A percentile compares a stretch with the other conserved stretches of the same genome.
Conservation (phyloP, 2,797 vertebrate species). For the Margarornis squamiger region DNA sequence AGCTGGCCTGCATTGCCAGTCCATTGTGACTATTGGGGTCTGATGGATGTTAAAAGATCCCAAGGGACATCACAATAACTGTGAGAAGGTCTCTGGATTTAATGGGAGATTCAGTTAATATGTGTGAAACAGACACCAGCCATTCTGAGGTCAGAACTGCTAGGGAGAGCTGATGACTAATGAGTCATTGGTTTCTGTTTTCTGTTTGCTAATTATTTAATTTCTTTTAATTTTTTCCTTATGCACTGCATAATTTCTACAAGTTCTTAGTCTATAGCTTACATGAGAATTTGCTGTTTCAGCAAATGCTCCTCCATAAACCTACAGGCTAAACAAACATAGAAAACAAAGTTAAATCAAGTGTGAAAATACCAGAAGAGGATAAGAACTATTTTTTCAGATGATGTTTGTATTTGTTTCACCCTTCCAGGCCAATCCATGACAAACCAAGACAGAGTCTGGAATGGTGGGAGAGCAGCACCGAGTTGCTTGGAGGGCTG, state of each 20-base stretch:
- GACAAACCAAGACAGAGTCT: neutral
- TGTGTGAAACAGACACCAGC: neutral
- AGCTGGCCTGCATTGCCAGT: neutral
- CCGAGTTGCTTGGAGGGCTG: neutral
- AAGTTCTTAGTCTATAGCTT: neutral
- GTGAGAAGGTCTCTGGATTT: neutral
- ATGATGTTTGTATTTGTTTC: neutral
- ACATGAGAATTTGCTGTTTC: neutral
- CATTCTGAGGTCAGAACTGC: neutral
- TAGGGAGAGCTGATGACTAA: neutral
- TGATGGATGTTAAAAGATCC: neutral
- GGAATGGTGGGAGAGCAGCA: neutral
- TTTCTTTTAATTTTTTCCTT: slow-evolving; percentile 26
- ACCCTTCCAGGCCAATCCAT: neutral
- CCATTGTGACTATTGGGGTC: accelerated
- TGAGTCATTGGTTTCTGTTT: neutral
- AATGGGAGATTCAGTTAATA: neutral
- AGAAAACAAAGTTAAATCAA: neutral
- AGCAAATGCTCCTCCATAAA: neutral
- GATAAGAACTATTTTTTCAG: neutral
- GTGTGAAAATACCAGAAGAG: neutral
- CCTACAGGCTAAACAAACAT: neutral
- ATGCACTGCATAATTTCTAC: neutral
- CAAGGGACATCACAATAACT: neutral
- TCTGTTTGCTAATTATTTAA: neutral